These are phyloP conservation scores for Nothoprocta perdicaria DNA, from an alignment of 2,113 vertebrate genomes.

Conservation along the genomic window DNA sequence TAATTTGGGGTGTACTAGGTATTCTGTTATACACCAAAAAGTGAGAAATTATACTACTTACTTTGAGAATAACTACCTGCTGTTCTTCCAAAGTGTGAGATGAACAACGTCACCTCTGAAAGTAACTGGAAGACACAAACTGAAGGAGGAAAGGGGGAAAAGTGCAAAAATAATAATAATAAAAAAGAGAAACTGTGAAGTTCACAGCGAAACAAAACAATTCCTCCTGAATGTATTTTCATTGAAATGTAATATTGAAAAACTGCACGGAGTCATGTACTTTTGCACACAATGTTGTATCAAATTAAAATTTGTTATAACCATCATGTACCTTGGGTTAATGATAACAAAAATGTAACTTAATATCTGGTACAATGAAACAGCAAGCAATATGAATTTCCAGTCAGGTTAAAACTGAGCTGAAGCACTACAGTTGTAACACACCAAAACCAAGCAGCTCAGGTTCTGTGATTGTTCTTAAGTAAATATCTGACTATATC, in stretches of 20 bases:
- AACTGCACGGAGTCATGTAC: constrained; percentile 65
- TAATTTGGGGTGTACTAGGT: background rate
- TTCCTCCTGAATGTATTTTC: constrained; percentile 57
- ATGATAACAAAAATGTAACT: constrained; percentile 81
- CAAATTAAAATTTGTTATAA: constrained; percentile 83
- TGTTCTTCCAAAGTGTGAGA: background rate
- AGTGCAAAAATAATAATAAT: background rate
- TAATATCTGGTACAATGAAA: constrained; percentile 76
- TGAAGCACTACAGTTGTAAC: constrained; percentile 65
- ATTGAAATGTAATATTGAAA: constrained; percentile 63
- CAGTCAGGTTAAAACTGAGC: constrained; percentile 50
- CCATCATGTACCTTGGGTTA: constrained; percentile 79
- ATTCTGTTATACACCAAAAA: background rate
- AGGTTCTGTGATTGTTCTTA: constrained; percentile 41
- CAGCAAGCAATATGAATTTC: constrained; percentile 65
- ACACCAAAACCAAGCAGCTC: constrained; percentile 44
- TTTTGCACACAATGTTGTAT: constrained; percentile 78
- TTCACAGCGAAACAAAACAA: constrained; percentile 65
- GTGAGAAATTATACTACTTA: background rate
- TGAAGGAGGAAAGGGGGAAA: background rate
- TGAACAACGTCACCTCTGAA: constrained; percentile 20
- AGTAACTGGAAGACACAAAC: background rate
- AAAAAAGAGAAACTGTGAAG: constrained; percentile 55
- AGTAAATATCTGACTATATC: constrained; percentile 66
- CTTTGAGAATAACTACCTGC: background rate